Percentiles rank a stretch among this genome's conserved stretches.
Conservation (phyloP, 2,888 invertebrate genomes). For the Trissolcus brochymenae region DNA sequence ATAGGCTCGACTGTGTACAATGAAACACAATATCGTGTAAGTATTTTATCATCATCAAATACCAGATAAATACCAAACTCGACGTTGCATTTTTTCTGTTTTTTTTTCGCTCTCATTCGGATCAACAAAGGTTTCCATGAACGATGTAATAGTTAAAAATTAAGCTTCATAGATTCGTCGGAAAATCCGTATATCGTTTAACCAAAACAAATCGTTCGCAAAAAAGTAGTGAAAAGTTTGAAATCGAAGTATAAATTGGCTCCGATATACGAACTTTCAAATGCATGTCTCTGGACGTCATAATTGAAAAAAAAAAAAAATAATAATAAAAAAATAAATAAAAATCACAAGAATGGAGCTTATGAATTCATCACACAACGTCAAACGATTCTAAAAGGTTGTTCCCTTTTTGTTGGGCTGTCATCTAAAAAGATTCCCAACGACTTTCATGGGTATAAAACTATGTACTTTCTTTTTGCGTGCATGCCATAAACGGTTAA, state of each 20-base stretch:
- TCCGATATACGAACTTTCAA: no score
- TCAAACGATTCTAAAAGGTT: constrained; percentile 31
- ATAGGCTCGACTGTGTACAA: constrained; percentile 15
- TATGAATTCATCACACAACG: constrained; percentile 40
- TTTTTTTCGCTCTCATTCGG: background rate
- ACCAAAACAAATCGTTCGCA: no score
- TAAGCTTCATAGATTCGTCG: no score
- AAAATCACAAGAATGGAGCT: constrained; percentile 15
- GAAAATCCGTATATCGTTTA: background rate
- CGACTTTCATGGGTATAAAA: constrained; percentile 43
- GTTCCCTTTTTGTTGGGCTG: constrained; percentile 36
- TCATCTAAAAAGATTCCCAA: constrained; percentile 41
- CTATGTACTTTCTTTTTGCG: constrained; percentile 53
- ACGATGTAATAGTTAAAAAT: background rate
- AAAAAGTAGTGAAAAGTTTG: no score
- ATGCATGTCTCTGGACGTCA: constrained; percentile 3
- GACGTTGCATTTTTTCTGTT: background rate
- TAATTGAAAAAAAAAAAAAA: constrained; percentile 31
- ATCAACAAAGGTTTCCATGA: background rate
- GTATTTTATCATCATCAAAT: constrained; percentile 44
- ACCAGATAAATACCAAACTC: constrained; percentile 40
- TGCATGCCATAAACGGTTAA: constrained; percentile 57
- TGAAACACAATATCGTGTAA: constrained; percentile 39
- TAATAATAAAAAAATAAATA: constrained; percentile 2
- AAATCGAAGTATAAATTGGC: no score